Evolutionary conservation across 2,797 vertebrate genomes (phyloP).

Genomic region (Alauda arvensis): DNA sequence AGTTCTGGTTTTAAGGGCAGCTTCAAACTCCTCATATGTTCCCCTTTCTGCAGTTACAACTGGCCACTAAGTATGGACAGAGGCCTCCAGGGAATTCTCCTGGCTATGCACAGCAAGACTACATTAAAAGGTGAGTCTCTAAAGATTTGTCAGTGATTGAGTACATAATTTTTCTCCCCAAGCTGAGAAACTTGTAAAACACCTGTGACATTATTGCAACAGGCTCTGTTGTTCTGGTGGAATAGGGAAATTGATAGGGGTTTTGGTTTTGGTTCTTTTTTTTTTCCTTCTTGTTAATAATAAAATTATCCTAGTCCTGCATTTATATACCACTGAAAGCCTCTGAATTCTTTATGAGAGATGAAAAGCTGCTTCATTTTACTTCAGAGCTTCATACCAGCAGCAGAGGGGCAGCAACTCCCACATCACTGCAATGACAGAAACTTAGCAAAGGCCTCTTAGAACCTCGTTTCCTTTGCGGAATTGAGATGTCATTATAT

Average conservation of each 20-base stretch:
- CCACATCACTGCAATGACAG: background rate
- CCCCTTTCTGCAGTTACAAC: background rate
- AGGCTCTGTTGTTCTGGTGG: background rate
- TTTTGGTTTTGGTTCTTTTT: background rate
- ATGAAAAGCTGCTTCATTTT: background rate
- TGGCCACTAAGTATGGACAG: background rate
- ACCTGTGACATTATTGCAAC: fast-evolving
- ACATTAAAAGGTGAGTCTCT: background rate
- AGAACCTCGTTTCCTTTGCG: background rate
- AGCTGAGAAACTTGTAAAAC: background rate
- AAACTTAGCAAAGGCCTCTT: background rate
- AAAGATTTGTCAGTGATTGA: background rate
- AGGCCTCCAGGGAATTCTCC: background rate
- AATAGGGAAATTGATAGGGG: background rate
- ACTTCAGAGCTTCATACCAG: background rate
- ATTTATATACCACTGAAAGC: background rate
- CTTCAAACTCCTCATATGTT: background rate
- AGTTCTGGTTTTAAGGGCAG: background rate
- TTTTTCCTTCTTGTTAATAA: background rate
- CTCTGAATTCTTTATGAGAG: background rate
- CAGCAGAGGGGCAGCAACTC: background rate
- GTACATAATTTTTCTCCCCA: background rate
- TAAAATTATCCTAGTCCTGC: background rate
- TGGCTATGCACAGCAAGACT: background rate
- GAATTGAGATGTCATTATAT: background rate